Evolutionary conservation across 2,888 invertebrate genomes (phyloP).

Genomic region (Torymus auratus): DNA sequence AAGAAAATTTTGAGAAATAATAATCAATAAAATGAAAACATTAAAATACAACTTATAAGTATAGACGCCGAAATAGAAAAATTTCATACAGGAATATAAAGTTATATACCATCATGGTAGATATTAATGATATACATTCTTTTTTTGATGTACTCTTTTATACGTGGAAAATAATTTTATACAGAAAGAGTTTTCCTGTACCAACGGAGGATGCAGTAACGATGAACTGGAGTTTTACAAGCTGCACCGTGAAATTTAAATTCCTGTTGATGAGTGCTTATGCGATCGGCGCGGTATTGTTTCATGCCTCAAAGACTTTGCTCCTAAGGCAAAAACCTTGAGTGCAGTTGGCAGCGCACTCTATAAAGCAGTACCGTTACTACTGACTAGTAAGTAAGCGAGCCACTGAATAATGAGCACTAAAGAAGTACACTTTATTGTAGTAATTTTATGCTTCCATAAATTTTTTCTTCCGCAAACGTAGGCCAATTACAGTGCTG

Average conservation of each 20-base stretch:
- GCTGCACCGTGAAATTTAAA: no score
- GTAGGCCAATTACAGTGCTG: no score
- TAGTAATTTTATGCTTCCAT: slow-evolving; percentile 24
- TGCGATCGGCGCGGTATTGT: neutral
- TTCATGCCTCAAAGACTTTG: slow-evolving; percentile 11
- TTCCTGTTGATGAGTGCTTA: neutral
- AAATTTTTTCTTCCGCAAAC: neutral
- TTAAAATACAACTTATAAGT: no score
- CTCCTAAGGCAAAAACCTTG: slow-evolving; percentile 2
- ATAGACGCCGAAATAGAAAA: no score
- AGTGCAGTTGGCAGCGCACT: neutral
- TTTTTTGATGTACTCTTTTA: no score
- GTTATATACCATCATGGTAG: no score
- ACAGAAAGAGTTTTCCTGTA: no score
- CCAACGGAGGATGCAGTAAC: neutral
- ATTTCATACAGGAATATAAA: no score
- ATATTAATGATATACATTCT: no score
- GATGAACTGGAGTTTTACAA: neutral
- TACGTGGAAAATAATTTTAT: no score
- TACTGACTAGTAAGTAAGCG: slow-evolving; percentile 10
- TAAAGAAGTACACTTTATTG: slow-evolving; percentile 17
- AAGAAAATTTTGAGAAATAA: no score
- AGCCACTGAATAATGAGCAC: slow-evolving; percentile 30
- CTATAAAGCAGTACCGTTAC: slow-evolving; percentile 17
- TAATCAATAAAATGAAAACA: no score